Evolutionary conservation across 2,888 invertebrate genomes (phyloP).

Genomic region (Leuctra nigra): DNA sequence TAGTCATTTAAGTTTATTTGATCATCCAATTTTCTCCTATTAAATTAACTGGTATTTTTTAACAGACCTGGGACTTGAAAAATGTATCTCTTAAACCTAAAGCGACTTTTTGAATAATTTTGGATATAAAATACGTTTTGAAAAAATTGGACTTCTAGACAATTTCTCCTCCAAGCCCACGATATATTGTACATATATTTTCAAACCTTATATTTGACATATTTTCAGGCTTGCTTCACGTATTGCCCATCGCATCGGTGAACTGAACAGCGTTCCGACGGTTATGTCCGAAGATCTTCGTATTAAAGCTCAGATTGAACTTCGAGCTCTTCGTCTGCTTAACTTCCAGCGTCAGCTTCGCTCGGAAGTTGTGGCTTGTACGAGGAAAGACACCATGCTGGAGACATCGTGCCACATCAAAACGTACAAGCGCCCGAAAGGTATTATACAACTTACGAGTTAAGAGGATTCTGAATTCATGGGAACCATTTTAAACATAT

Average conservation of each 20-base stretch:
- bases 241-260: constrained; percentile 47
- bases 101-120: too few relatives aligned
- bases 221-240: constrained; percentile 39
- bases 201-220: background rate
- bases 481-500: too few relatives aligned
- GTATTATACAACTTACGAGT: too few relatives aligned
- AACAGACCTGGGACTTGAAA: too few relatives aligned
- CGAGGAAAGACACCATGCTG: constrained; percentile 50
- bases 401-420: constrained; percentile 54
- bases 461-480: too few relatives aligned
- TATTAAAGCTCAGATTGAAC: constrained; percentile 50
- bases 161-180: too few relatives aligned
- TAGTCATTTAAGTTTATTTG: too few relatives aligned
- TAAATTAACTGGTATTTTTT: too few relatives aligned
- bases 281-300: constrained; percentile 47
- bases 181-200: background rate
- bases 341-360: constrained; percentile 50
- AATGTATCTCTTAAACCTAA: too few relatives aligned
- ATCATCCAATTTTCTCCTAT: too few relatives aligned
- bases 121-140: background rate
- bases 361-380: constrained; percentile 38
- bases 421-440: constrained; percentile 53
- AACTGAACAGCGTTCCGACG: constrained; percentile 45
- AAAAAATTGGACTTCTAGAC: background rate
- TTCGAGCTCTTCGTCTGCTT: constrained; percentile 49